Conservation (phyloP, 2,113 vertebrate genomes). For the Anhinga rufa region DNA sequence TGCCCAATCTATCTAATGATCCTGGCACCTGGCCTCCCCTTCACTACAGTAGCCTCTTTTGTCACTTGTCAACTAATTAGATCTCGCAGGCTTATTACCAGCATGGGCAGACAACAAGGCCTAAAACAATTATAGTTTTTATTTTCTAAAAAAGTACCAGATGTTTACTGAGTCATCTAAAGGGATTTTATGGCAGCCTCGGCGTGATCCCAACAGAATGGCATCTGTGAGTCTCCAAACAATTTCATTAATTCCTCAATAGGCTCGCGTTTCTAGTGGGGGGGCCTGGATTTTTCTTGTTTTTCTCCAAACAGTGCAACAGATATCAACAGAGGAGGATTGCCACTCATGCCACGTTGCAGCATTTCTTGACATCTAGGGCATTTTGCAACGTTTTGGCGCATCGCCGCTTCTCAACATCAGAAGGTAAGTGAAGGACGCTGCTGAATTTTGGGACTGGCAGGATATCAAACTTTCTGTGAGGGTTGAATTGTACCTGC, state of each 20-base stretch:
- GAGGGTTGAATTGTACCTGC: not conserved
- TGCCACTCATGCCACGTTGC: accelerated
- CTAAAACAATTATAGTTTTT: constrained; percentile 18
- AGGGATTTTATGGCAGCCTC: not conserved
- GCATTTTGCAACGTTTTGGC: not conserved
- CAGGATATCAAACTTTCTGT: not conserved
- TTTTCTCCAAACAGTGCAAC: not conserved
- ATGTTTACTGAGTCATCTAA: constrained; percentile 12
- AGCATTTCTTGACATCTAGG: not conserved
- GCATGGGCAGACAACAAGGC: not conserved
- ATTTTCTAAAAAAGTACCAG: not conserved
- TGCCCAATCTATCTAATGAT: not conserved
- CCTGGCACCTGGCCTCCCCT: not conserved
- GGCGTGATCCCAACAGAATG: not conserved
- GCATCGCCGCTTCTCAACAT: accelerated
- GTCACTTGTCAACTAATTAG: constrained; percentile 40
- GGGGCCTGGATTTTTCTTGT: not conserved
- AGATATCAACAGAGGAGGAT: not conserved
- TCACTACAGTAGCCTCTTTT: not conserved
- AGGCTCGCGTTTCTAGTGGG: not conserved
- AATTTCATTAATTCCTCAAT: not conserved
- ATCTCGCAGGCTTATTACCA: not conserved
- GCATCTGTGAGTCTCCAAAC: not conserved
- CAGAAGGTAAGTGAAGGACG: not conserved
- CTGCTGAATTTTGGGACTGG: not conserved